Evolutionary conservation across 2,797 vertebrate genomes (phyloP), one percentile per base, ranked within the genome.

Genomic region (Anableps anableps): DNA sequence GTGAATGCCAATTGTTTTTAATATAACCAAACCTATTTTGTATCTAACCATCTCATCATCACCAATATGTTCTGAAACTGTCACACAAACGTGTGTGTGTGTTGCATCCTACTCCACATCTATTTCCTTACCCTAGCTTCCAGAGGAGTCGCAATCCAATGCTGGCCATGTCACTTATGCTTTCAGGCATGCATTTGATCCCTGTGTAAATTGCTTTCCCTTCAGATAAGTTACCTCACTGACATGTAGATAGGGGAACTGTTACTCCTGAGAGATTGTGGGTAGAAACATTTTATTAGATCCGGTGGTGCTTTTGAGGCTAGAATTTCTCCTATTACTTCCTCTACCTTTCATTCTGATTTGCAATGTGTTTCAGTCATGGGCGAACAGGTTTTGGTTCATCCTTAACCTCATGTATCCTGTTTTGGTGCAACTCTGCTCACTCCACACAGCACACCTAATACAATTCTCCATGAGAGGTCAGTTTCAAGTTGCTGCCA

Each of bases 201-300:
- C 93, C 89, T 93, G 93, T 90, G 90, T 93, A 95, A 94, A 94
- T 95, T 93, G 92, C 93, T 92, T 93, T 91, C 89, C 85, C 87
- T 88, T 91, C 90, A 92, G 93, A 93, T 93, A 92, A 91, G 91
- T 95, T 94, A 92, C 91, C 91, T 88, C 88, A 29, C 93, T 92
- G 92, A 93, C 94, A 92, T 93, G 91, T 88, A 92, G 92, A 94
- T 92, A 89, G 80, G 89, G 83, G 90, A 89, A 93, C 86, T 86
- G 92, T 89, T 90, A 89, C 89, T 91, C 94, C 88, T 81, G 51
- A 77, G 91, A 91, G 91, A 91, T 83, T 74, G 83, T 81, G 83
- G 88, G 78, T 93, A 92, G 92, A 94, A 95, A 91, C 88, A 90
- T 93, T 93, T 93, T 90, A 94, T 93, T 93, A 91, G 88, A 93